Base-by-base conservation (phyloP, 1,140 invertebrate genomes). In the Diabrotica undecimpunctata region DNA sequence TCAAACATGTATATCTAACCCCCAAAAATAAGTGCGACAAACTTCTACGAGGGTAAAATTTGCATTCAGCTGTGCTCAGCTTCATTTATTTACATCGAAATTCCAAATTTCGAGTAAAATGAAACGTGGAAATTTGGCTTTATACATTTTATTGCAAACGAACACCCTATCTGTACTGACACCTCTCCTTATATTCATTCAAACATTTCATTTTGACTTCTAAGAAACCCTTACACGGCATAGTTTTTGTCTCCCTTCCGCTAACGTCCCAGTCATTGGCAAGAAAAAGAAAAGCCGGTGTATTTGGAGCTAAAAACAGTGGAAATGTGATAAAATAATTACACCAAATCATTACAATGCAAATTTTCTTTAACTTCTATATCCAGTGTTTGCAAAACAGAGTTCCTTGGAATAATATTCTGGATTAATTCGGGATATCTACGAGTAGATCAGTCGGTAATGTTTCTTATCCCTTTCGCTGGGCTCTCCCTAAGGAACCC, bases 361-460 rank as follows among this genome's bases (percentile, higher is more conserved):
- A 75, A 75, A 75, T 75, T 73, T 75, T 75, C 73, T 73, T 75
- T 71, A 74, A 72, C 69, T 72, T 74, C 71, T 70, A 70, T 71
- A 70, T 68, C 70, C 70, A 70, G 62, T 70, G 70, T 72, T 70
- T 73, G 68, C 68, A 58, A 62, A 62, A 73, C 71, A 66, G 70
- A 68, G 67, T 67, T 65, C 72, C 71, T 70, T 64, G 66, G 74
- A 74, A 74, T 75, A 74, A 75, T 75, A 75, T 74, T 74, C 74
- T 61, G 74, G 74, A 75, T 75, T 75, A 75, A 75, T 75, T 75
- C 69, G 65, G 65, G 67, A 71, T 74, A 73, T 74, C 73, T 73
- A 60, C 66, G 66, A 68, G 70, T 68, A 75, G 74, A 75, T 75
- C 74, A 75, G 74, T 70, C 65, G 63, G 67, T 68, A 65, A 66